A percentile compares a stretch with the other conserved stretches of the same genome.
Conservation (phyloP, 2,113 vertebrate species). For the Suncus etruscus region DNA sequence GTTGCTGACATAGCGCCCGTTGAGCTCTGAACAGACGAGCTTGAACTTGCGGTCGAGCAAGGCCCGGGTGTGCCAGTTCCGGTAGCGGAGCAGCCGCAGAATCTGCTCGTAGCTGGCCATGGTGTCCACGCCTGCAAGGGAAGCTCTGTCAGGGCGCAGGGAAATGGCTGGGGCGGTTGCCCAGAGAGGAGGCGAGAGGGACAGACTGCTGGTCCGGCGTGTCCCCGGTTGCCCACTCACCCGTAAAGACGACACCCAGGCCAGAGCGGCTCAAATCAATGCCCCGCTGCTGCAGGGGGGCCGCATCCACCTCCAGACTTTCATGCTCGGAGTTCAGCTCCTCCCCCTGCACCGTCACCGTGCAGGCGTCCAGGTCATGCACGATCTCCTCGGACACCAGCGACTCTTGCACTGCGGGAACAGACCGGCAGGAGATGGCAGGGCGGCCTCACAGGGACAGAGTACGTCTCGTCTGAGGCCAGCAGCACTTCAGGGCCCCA, state of each 20-base stretch:
- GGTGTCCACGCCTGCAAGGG: constrained; percentile 92
- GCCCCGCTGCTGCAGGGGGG: constrained; percentile 92
- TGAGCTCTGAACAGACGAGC: constrained; percentile 96
- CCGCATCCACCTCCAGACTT: constrained; percentile 93
- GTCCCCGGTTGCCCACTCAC: constrained; percentile 79
- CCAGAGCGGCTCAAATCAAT: constrained; percentile 95
- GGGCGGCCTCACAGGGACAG: neutral
- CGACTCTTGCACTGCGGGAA: constrained; percentile 94
- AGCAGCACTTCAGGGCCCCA: too few relatives aligned
- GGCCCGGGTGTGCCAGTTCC: constrained; percentile 94
- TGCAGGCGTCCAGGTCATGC: constrained; percentile 98
- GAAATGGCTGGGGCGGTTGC: neutral
- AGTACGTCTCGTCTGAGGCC: neutral
- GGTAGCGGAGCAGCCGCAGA: constrained; percentile 94
- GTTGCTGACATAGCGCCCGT: constrained; percentile 97
- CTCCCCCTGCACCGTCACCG: constrained; percentile 94
- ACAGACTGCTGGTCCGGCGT: fast-evolving
- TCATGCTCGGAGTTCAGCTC: constrained; percentile 95
- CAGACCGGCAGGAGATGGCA: fast-evolving
- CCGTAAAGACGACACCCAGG: constrained; percentile 94
- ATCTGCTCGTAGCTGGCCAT: constrained; percentile 97
- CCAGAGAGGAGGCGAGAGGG: too few relatives aligned
- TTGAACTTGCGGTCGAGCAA: constrained; percentile 98
- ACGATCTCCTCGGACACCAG: constrained; percentile 98
- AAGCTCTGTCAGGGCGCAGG: too few relatives aligned